phyloP scores from a whole-genome alignment of 2,113 vertebrate genomes.

The Notechis scutatus region DNA sequence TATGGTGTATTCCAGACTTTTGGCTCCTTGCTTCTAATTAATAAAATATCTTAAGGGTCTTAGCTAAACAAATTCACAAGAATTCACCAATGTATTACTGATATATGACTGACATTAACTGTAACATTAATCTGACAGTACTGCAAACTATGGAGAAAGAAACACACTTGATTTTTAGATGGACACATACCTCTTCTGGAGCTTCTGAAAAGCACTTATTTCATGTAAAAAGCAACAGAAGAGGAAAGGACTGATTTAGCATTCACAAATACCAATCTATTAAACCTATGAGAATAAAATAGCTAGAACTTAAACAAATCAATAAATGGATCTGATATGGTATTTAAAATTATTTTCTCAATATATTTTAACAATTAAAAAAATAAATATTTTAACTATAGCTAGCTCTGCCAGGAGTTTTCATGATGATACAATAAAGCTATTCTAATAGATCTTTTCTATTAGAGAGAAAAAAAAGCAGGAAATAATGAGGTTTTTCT shows the following conservation, averaged over 20 bases:
- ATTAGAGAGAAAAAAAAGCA: constrained; percentile 12
- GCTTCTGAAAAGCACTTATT: not conserved
- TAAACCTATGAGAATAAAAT: not conserved
- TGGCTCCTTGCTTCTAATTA: constrained; percentile 10
- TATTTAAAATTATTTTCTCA: constrained; percentile 43
- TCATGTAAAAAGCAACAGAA: constrained; percentile 11
- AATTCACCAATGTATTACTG: not conserved
- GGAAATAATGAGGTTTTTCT: constrained; percentile 4
- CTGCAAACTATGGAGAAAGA: constrained; percentile 13
- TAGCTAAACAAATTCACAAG: not conserved
- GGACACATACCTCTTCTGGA: constrained; percentile 15
- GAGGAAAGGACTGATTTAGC: not conserved
- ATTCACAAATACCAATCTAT: not conserved
- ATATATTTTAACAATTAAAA: constrained; percentile 43
- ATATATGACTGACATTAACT: constrained; percentile 25
- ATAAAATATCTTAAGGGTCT: not conserved
- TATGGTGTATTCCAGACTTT: constrained; percentile 26
- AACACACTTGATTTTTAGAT: constrained; percentile 14
- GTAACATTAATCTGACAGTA: constrained; percentile 11
- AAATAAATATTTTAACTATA: constrained; percentile 52
- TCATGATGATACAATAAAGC: constrained; percentile 16
- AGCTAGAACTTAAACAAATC: constrained; percentile 18
- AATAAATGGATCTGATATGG: constrained; percentile 27
- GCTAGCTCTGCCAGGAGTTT: constrained; percentile 38
- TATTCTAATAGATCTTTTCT: constrained; percentile 36